phyloP scores from a whole-genome alignment of 2,888 invertebrate genomes.

The Leucoma salicis region DNA sequence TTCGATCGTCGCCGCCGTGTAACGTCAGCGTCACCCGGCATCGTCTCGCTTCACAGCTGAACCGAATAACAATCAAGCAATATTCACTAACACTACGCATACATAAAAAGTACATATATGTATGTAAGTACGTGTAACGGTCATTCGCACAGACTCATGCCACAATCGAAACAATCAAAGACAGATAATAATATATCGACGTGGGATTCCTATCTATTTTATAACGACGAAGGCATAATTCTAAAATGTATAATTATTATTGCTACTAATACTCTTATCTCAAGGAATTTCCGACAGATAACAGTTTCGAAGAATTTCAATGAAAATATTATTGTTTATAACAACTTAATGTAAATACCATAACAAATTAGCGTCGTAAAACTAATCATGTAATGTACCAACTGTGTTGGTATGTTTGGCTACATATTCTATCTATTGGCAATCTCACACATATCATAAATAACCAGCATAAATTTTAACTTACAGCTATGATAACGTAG shows the following conservation, averaged over 20 bases:
- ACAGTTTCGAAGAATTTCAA: not conserved
- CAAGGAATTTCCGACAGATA: not conserved
- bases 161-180: constrained; percentile 31
- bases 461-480: constrained; percentile 60
- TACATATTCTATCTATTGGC: constrained; percentile 34
- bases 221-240: not conserved
- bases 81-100: constrained; percentile 37
- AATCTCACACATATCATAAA: constrained; percentile 52
- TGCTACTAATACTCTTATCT: not conserved
- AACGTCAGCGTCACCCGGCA: constrained; percentile 35
- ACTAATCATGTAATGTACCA: not conserved
- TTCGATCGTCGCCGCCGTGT: constrained; percentile 31
- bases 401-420: not conserved
- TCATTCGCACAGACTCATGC: constrained; percentile 41
- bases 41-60: constrained; percentile 47
- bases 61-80: constrained; percentile 58
- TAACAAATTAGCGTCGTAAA: not conserved
- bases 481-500: constrained; percentile 70
- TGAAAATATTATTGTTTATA: not conserved
- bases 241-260: not conserved
- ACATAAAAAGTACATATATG: constrained; percentile 10
- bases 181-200: constrained; percentile 16
- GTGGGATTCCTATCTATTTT: constrained; percentile 7
- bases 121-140: constrained; percentile 33
- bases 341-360: not conserved